phyloP scores from a whole-genome alignment of 2,797 vertebrate genomes.

The Notolabrus celidotus region DNA sequence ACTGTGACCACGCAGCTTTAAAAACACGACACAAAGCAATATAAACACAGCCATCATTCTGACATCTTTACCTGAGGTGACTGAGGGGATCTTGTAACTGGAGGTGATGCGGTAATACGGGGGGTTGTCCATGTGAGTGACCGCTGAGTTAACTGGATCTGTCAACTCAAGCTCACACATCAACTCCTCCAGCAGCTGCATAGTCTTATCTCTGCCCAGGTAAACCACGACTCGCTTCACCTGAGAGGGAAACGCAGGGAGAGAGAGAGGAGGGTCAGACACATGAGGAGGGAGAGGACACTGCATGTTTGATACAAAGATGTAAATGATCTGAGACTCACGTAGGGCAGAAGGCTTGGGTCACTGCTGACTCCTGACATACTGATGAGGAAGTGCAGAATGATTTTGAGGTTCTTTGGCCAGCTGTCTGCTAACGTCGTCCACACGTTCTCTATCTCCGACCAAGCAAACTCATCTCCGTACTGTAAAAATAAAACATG shows the following conservation, averaged over 20 bases:
- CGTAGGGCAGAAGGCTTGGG: slow-evolving; percentile 98
- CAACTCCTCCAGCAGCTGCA: slow-evolving; percentile 97
- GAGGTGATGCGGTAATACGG: slow-evolving; percentile 98
- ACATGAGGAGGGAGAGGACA: not conserved
- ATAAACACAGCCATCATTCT: not conserved
- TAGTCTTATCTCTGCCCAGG: slow-evolving; percentile 98
- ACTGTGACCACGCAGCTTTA: slow-evolving; percentile 3
- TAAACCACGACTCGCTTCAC: slow-evolving; percentile 98
- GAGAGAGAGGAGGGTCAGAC: not conserved
- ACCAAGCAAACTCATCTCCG: slow-evolving; percentile 98
- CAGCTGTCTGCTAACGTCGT: slow-evolving; percentile 98
- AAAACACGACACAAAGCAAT: not conserved
- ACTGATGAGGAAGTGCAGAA: slow-evolving; percentile 98
- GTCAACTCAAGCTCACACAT: slow-evolving; percentile 96
- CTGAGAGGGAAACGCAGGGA: slow-evolving; percentile 77
- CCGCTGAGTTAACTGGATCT: slow-evolving; percentile 94
- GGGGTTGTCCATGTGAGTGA: slow-evolving; percentile 98
- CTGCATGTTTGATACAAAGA: not conserved
- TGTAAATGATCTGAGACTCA: slow-evolving; percentile 82
- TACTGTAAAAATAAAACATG: slow-evolving; percentile 85
- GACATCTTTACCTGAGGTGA: slow-evolving; percentile 92
- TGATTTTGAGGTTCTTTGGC: slow-evolving; percentile 99
- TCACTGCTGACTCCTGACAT: slow-evolving; percentile 98
- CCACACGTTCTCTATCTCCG: slow-evolving; percentile 99
- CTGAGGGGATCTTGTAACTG: slow-evolving; percentile 97